phyloP scores from a whole-genome alignment of 1,140 invertebrate species.

The Temnothorax nylanderi region DNA sequence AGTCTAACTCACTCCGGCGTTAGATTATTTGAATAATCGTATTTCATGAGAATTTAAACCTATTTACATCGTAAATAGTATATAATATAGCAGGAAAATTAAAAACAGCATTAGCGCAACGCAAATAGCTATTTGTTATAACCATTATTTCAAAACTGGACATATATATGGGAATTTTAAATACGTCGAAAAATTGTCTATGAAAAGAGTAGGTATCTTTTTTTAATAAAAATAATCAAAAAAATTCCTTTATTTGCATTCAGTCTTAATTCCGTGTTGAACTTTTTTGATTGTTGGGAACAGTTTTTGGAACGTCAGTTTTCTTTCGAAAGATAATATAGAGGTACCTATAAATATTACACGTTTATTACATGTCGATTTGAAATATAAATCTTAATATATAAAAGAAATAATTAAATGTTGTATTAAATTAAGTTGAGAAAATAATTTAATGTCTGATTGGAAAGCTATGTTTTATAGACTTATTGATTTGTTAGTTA shows the following conservation, averaged over 20 bases:
- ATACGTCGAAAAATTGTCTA: not conserved
- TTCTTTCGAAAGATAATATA: not conserved
- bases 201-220: no score
- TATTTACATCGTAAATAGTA: not conserved
- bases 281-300: not conserved
- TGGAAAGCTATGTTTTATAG: not conserved
- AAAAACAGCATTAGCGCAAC: not conserved
- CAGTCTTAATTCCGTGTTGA: not conserved
- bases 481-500: not conserved
- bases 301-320: not conserved
- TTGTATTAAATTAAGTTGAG: not conserved
- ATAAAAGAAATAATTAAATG: not conserved
- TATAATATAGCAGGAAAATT: not conserved
- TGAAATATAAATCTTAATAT: not conserved
- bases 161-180: not conserved
- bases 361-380: not conserved
- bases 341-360: no score
- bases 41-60: constrained; percentile 2
- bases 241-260: not conserved
- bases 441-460: not conserved
- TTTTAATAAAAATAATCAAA: not conserved
- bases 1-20: not conserved
- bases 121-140: not conserved
- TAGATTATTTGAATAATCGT: constrained; percentile 12
- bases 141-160: not conserved